phyloP scores from a whole-genome alignment of 2,888 invertebrate genomes.

The Hartigia nigra region DNA sequence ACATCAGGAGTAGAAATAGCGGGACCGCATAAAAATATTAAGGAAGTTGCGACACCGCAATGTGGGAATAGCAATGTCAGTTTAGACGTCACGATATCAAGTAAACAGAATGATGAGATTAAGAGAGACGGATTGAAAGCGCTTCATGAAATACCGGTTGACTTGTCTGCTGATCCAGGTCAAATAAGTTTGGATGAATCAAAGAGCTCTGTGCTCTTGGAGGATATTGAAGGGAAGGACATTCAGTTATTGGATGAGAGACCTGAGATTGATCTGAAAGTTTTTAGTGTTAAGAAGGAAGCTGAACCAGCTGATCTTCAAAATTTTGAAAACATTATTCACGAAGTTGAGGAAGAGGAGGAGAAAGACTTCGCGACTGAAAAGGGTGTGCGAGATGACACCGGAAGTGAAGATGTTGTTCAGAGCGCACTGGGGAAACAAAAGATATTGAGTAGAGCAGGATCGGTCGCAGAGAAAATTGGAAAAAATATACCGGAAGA shows the following conservation, averaged over 20 bases:
- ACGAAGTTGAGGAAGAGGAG: slow-evolving; percentile 9
- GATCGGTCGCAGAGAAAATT: background rate
- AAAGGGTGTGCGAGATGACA: background rate
- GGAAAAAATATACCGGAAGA: background rate
- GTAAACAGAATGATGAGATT: slow-evolving; percentile 10
- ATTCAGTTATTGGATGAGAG: slow-evolving; percentile 4
- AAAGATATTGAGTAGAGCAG: background rate
- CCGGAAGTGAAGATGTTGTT: background rate
- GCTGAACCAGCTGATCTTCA: slow-evolving; percentile 4
- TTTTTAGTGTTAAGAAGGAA: background rate
- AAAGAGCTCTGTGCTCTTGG: background rate
- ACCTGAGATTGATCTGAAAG: slow-evolving; percentile 2
- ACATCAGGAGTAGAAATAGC: slow-evolving; percentile 34
- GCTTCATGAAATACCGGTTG: background rate
- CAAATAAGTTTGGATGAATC: background rate
- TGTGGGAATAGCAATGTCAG: slow-evolving; percentile 17
- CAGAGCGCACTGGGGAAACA: background rate
- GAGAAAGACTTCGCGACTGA: background rate
- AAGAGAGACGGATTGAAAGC: background rate
- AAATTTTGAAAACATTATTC: slow-evolving; percentile 15
- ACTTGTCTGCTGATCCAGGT: background rate
- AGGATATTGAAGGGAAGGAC: slow-evolving; percentile 19
- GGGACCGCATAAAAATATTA: slow-evolving; percentile 23
- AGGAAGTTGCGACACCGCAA: slow-evolving; percentile 24
- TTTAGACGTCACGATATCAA: slow-evolving; percentile 8